Conservation (phyloP, 2,888 invertebrate species). For the Dione vanillae region DNA sequence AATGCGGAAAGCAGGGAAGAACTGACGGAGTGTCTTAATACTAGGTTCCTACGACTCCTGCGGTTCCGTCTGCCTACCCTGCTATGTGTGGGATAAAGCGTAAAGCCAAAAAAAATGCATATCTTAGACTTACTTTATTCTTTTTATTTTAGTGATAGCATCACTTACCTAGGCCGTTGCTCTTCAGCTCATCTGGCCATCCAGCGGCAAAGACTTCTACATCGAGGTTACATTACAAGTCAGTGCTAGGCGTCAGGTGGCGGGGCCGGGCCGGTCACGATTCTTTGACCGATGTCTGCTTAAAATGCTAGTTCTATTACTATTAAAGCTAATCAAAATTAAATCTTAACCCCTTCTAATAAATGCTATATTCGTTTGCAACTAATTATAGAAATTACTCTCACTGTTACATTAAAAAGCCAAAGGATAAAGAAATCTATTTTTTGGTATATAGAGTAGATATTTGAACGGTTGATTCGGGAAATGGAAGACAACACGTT, state of each 20-base stretch:
- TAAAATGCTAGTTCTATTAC: constrained; percentile 62
- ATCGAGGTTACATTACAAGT: constrained; percentile 72
- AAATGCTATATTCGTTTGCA: constrained; percentile 45
- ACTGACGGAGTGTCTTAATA: too few relatives aligned
- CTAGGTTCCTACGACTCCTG: too few relatives aligned
- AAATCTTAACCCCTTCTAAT: constrained; percentile 45
- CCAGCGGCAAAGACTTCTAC: constrained; percentile 47
- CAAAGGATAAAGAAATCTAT: constrained; percentile 44
- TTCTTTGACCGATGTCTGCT: constrained; percentile 81
- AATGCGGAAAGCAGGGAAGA: too few relatives aligned
- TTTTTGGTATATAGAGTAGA: constrained; percentile 32
- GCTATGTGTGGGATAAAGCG: too few relatives aligned
- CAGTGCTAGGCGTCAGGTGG: constrained; percentile 74
- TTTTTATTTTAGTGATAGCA: constrained; percentile 1
- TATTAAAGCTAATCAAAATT: constrained; percentile 48
- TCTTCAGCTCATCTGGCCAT: constrained; percentile 21
- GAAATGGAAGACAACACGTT: constrained; percentile 68
- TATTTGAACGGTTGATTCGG: constrained; percentile 48
- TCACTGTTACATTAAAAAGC: constrained; percentile 37
- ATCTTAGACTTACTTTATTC: neutral
- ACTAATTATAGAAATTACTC: constrained; percentile 42
- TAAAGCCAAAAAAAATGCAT: too few relatives aligned
- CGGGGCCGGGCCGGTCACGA: constrained; percentile 81
- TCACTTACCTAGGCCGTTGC: constrained; percentile 24
- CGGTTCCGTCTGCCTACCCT: too few relatives aligned